Conservation (phyloP, 2,888 invertebrate genomes). For the Drosophila anceps region DNA sequence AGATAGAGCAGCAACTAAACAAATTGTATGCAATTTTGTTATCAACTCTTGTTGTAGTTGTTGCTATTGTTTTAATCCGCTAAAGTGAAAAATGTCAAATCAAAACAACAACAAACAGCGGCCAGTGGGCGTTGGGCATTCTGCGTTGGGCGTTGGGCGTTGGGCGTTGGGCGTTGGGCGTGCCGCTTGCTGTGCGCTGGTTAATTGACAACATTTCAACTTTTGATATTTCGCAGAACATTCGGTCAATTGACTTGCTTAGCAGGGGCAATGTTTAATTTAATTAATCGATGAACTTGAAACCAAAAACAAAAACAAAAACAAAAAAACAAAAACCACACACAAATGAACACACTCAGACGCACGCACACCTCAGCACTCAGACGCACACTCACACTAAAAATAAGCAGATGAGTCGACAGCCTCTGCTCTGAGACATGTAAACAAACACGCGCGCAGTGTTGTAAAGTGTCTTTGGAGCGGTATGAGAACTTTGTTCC, state of each 20-base stretch:
- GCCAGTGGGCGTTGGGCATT: neutral
- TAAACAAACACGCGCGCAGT: conserved; percentile 12
- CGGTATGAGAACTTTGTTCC: neutral
- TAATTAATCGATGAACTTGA: conserved; percentile 70
- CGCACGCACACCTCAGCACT: conserved; percentile 2
- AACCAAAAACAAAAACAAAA: conserved; percentile 27
- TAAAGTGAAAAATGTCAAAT: conserved; percentile 47
- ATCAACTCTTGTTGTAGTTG: conserved; percentile 6
- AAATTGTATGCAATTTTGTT: conserved; percentile 27
- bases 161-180: neutral
- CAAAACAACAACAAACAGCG: conserved; percentile 30
- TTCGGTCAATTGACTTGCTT: conserved; percentile 21
- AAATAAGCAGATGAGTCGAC: conserved; percentile 3
- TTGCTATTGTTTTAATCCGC: conserved; percentile 11
- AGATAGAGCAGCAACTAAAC: conserved; percentile 4
- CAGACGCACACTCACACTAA: conserved; percentile 3
- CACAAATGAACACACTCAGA: neutral
- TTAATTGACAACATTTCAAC: conserved; percentile 29
- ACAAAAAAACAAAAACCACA: conserved; percentile 8
- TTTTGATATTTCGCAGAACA: conserved; percentile 17
- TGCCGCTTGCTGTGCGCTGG: neutral
- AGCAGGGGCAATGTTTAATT: conserved; percentile 42
- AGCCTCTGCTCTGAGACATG: neutral
- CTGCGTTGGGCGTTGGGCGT: neutral
- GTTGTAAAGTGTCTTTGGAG: conserved; percentile 9